These are phyloP conservation scores for Metaphire vulgaris DNA, from an alignment of 1,140 invertebrate species.

Conservation along the genomic window DNA sequence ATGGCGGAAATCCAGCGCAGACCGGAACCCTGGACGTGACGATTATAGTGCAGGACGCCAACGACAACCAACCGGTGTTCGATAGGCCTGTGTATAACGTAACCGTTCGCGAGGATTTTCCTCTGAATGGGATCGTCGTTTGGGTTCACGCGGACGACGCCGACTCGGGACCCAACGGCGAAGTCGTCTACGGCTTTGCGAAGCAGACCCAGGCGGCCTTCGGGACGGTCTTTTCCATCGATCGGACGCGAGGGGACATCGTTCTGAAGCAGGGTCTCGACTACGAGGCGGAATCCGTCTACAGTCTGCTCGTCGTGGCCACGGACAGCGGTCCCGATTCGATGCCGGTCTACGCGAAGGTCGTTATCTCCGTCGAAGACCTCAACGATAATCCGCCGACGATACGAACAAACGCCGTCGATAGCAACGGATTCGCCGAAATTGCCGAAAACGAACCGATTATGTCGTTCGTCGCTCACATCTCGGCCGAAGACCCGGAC, in stretches of 20 bases:
- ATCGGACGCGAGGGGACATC: not conserved
- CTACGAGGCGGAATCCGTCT: not conserved
- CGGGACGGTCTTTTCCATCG: not conserved
- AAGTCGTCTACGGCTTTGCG: conserved; percentile 5
- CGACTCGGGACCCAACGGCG: conserved; percentile 21
- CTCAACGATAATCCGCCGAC: not conserved
- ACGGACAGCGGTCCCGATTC: not conserved
- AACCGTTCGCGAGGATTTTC: not conserved
- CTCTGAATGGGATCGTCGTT: conserved; percentile 4
- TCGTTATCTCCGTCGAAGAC: not conserved
- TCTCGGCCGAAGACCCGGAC: conserved; percentile 23
- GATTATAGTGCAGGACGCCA: conserved; percentile 8
- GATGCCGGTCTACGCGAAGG: not conserved
- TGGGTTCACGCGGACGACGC: conserved; percentile 17
- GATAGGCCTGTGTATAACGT: not conserved
- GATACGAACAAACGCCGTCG: not conserved
- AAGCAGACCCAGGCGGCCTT: not conserved
- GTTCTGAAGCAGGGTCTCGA: not conserved
- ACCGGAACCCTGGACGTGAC: not conserved
- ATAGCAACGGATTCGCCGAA: not conserved
- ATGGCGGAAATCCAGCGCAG: conserved; percentile 36
- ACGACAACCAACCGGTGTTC: conserved; percentile 16
- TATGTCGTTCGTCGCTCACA: conserved; percentile 18
- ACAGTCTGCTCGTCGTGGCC: not conserved
- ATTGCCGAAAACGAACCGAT: conserved; percentile 8